A percentile compares a stretch with the other conserved stretches of the same genome.
Evolutionary conservation across 1,140 invertebrate genomes (phyloP).

Genomic region (Venturia canescens): DNA sequence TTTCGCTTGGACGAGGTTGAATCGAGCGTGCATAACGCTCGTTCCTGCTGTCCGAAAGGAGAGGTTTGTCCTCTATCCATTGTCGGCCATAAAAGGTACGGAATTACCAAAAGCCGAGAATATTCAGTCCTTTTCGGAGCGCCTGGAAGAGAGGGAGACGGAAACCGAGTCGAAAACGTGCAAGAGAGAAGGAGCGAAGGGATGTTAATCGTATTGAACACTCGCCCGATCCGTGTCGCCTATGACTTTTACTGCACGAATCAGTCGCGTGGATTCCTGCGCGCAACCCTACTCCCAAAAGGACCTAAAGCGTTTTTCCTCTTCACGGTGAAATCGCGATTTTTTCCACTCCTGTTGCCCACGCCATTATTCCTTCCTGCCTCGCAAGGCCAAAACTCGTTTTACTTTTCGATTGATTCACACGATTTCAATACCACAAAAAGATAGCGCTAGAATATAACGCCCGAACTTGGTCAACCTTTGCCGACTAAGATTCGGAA

Average conservation of each 20-base stretch:
- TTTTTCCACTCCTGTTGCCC: constrained; percentile 17
- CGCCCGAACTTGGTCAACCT: constrained; percentile 4
- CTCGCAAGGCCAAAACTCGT: background rate
- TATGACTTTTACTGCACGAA: constrained; percentile 29
- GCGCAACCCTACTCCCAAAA: constrained; percentile 6
- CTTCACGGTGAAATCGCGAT: constrained; percentile 39
- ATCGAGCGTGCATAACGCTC: constrained; percentile 41
- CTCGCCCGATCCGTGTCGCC: constrained; percentile 44
- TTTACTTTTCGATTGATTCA: constrained; percentile 20
- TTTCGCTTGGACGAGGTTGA: constrained; percentile 21
- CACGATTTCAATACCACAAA: constrained; percentile 25
- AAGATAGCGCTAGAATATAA: background rate
- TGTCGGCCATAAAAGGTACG: constrained; percentile 40
- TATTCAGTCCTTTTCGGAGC: background rate
- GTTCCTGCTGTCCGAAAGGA: background rate
- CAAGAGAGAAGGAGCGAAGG: background rate
- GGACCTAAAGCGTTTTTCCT: constrained; percentile 10
- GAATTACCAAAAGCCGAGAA: constrained; percentile 11
- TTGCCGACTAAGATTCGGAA: background rate
- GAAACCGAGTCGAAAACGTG: background rate
- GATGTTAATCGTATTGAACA: constrained; percentile 45
- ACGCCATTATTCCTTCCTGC: background rate
- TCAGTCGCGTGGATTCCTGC: constrained; percentile 12
- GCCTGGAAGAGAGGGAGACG: background rate
- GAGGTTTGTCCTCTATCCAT: constrained; percentile 28